Percentiles rank a stretch among this genome's conserved stretches.
These are phyloP conservation scores for Timandra comae DNA, from an alignment of 2,888 invertebrate genomes.

Conservation along the genomic window DNA sequence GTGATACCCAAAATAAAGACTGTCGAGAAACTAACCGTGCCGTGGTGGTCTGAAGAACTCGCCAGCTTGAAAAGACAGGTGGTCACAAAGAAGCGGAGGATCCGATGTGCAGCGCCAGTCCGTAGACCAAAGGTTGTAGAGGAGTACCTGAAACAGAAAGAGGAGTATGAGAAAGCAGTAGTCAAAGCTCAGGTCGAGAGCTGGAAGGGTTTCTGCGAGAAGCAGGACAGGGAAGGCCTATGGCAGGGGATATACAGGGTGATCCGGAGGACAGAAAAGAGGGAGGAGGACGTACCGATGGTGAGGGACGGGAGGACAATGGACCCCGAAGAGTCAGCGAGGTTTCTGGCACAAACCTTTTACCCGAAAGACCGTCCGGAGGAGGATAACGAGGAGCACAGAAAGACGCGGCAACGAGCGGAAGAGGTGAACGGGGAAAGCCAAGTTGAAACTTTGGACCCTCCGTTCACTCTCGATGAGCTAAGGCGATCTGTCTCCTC, in stretches of 20 bases:
- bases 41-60: conserved; percentile 16
- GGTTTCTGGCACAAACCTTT: background rate
- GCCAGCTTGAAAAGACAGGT: conserved; percentile 6
- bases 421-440: no score
- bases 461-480: no score
- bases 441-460: no score
- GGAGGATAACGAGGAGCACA: no score
- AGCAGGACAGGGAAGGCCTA: conserved; percentile 13
- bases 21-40: conserved; percentile 5
- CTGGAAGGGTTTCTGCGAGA: conserved; percentile 18
- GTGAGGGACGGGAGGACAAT: conserved; percentile 1
- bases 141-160: conserved; percentile 11
- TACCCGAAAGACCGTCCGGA: no score
- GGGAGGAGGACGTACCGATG: no score
- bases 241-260: no score
- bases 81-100: conserved; percentile 8
- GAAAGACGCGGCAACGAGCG: no score
- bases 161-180: conserved; percentile 5
- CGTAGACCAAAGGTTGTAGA: conserved; percentile 7
- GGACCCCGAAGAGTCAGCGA: conserved; percentile 5
- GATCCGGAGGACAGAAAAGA: no score
- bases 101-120: conserved; percentile 11
- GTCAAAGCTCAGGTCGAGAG: conserved; percentile 6
- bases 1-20: conserved; percentile 8
- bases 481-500: no score